Conservation (phyloP, 2,888 invertebrate species). For the Caenorhabditis auriculariae region DNA sequence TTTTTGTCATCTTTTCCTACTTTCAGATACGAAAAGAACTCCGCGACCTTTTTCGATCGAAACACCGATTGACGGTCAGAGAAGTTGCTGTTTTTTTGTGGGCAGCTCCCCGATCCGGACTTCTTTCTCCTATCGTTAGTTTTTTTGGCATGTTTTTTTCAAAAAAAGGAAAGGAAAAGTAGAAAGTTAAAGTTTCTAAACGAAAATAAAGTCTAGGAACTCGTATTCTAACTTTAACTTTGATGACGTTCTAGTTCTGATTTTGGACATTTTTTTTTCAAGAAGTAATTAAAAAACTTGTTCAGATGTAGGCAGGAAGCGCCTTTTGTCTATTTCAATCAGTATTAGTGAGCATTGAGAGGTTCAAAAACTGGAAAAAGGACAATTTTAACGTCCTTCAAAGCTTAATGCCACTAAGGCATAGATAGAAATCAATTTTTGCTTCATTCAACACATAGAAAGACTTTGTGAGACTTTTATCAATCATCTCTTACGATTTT, state of each 20-base stretch:
- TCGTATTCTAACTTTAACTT: not conserved
- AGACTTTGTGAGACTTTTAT: too few relatives aligned
- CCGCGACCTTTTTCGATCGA: conserved; percentile 22
- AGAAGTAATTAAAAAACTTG: too few relatives aligned
- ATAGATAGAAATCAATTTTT: too few relatives aligned
- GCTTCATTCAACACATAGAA: too few relatives aligned
- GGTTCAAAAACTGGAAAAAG: too few relatives aligned
- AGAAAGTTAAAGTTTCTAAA: not conserved
- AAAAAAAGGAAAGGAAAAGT: not conserved
- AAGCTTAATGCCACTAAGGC: too few relatives aligned
- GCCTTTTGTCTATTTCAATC: not conserved
- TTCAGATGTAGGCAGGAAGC: conserved; percentile 25
- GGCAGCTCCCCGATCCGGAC: conserved; percentile 31
- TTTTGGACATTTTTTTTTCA: too few relatives aligned
- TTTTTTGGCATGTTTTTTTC: not conserved
- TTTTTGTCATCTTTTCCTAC: too few relatives aligned
- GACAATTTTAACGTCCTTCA: too few relatives aligned
- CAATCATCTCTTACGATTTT: too few relatives aligned
- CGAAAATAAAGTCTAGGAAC: not conserved
- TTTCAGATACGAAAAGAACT: conserved; percentile 30
- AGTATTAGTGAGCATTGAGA: too few relatives aligned
- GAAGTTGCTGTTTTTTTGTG: conserved; percentile 20
- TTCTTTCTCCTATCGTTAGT: conserved; percentile 37
- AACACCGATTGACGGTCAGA: conserved; percentile 10
- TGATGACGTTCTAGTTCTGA: too few relatives aligned